phyloP scores from a whole-genome alignment of 2,888 invertebrate genomes.

The Camponotus fellah region DNA sequence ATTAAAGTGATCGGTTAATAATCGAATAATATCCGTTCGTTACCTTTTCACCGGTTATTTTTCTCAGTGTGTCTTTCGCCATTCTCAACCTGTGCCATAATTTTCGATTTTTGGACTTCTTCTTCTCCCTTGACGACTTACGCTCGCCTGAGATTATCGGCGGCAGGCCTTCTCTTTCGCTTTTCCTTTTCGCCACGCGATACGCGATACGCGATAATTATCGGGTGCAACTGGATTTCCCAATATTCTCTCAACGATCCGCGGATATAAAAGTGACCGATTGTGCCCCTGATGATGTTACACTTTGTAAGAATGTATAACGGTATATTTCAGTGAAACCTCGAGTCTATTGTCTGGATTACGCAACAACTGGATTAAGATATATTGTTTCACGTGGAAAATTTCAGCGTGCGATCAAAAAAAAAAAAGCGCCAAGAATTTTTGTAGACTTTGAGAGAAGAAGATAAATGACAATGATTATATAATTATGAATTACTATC shows the following conservation, averaged over 20 bases:
- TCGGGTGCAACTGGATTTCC: constrained; percentile 39
- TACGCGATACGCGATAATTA: constrained; percentile 61
- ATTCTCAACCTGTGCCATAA: neutral
- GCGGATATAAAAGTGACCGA: constrained; percentile 34
- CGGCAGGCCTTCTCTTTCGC: constrained; percentile 20
- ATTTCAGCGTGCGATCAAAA: neutral
- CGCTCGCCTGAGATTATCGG: constrained; percentile 34
- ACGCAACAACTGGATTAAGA: neutral
- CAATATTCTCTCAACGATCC: constrained; percentile 16
- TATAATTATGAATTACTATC: neutral
- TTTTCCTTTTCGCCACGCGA: constrained; percentile 50
- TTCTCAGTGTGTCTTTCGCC: neutral
- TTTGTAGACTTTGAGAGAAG: neutral
- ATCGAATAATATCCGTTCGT: too few relatives aligned
- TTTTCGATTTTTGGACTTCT: constrained; percentile 28
- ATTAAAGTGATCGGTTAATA: too few relatives aligned
- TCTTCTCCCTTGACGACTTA: constrained; percentile 9
- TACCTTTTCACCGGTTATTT: too few relatives aligned
- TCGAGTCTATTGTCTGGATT: neutral
- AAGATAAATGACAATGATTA: neutral
- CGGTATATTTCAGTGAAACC: constrained; percentile 21
- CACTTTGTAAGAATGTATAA: neutral
- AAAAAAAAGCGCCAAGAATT: neutral
- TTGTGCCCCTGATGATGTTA: neutral
- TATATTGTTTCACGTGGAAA: constrained; percentile 2